These are phyloP conservation scores for Setophaga petechia DNA, from an alignment of 2,113 vertebrate species.

Conservation along the genomic window DNA sequence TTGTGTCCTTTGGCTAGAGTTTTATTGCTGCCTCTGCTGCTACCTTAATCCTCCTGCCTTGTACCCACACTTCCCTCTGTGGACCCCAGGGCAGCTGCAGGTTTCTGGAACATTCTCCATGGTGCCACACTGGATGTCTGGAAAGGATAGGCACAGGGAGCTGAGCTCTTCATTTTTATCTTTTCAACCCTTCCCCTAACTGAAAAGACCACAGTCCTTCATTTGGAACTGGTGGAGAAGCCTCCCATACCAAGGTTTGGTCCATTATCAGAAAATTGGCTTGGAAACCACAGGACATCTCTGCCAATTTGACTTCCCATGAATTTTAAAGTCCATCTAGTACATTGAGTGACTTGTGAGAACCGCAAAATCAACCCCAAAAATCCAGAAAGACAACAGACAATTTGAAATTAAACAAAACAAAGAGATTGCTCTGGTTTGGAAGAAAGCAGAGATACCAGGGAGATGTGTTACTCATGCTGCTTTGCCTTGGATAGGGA, in stretches of 20 bases:
- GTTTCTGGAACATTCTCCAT: not conserved
- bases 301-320: not conserved
- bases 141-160: not conserved
- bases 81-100: not conserved
- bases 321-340: not conserved
- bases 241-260: not conserved
- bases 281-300: not conserved
- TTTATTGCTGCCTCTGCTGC: not conserved
- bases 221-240: not conserved
- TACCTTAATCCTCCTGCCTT: not conserved
- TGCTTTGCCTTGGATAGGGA: not conserved
- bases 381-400: not conserved
- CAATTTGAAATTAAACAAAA: constrained; percentile 41
- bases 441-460: not conserved
- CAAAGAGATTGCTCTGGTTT: not conserved
- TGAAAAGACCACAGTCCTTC: not conserved
- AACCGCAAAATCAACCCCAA: not conserved
- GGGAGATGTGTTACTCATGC: not conserved
- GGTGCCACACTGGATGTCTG: rapidly evolving
- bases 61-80: not conserved
- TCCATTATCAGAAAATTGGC: not conserved
- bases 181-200: not conserved
- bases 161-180: not conserved
- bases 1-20: not conserved
- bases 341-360: not conserved